Evolutionary conservation across 1,140 invertebrate species (phyloP), one percentile per base, ranked within the genome.

Genomic region (Trichomalopsis sarcophagae): DNA sequence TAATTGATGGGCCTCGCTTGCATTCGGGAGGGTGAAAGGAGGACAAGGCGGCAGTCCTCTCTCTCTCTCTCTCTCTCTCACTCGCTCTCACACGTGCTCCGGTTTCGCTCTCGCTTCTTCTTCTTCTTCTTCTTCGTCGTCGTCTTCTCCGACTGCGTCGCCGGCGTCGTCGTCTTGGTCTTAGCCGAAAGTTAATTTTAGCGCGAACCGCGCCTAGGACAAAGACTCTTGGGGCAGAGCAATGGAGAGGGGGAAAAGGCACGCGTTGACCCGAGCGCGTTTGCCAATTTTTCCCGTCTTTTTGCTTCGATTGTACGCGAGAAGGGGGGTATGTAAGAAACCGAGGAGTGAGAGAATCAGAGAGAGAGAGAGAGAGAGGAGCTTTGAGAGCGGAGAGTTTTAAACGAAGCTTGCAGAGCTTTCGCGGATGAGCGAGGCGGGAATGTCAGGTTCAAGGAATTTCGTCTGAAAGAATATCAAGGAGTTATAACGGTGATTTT

Each of bases 51-150:
- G 89, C 89, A 91, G 92, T 93, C 88, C 83, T 62, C 21, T n/a
- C 50, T 55, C 17, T 55, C 55, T 88, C 83, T 62, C 55, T 62
- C 13, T 55, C 17, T 55, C 55, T 62, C 55, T 62, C 55, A 3
- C 21, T 62, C 55, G 3, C 50, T 55, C 50, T 55, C 92, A 91
- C 92, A 93, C 92, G 92, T 93, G 92, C 91, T 93, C 91, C 88
- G 91, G 88, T 93, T 93, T 93, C 44, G 81, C 91, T 73, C 68
- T 69, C 68, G 36, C 40, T 66, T 78, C 40, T 73, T 62, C 36
- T 73, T 68, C 79, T 73, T 62, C 36, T 73, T 68, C 79, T 73
- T 50, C 79, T 40, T 62, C 50, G 1, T 55, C 50, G 13, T 55
- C 55, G n/a, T 62, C 55, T 62, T 62, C 55, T 62, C 14, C 17